Base-by-base conservation (phyloP, 2,888 invertebrate genomes). In the Syrphus vitripennis region DNA sequence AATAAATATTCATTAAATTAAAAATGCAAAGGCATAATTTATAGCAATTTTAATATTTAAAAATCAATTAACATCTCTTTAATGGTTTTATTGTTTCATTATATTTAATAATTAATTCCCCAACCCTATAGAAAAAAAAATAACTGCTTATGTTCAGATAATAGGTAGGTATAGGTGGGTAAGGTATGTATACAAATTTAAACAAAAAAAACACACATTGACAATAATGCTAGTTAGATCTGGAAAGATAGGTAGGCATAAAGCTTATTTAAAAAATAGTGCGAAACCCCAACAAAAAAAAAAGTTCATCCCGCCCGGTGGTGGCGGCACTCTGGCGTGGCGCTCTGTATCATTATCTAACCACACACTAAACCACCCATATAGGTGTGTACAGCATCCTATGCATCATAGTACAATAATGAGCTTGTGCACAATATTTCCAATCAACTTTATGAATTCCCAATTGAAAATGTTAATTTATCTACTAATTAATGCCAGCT, bases 381-480 rank as follows among this genome's bases (percentile, higher is more conserved):
- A 5, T 48, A 21, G 4, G 45, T 40, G 7, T 5, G 6, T 21
- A 48, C n/a, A n/a, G n/a, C n/a, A n/a, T n/a, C n/a, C n/a, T n/a
- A n/a, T n/a, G n/a, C n/a, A n/a, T n/a, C n/a, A n/a, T n/a, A n/a
- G n/a, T 24, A 19, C 21, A 14, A 69, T 63, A 75, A 75, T 63
- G 34, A 48, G 37, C 50, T 63, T 16, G 65, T 31, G 6, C 70
- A 70, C 76, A 80, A 31, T n/a, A n/a, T 76, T 61, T 70, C 57
- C 86, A 86, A 86, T 86, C 77, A 86, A 34, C 77, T 59, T 37
- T 63, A 76, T 78, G 74, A 74, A 82, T 82, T 50, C 86, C 82
- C 86, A 77, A 82, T 86, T 55, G 86, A 86, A 78, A 86, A 74
- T 77, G 86, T 50, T 81, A 86, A 84, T 86, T 86, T 82, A 86